Evolutionary conservation across 2,888 invertebrate species (phyloP).

Genomic region (Ennomos fuscantarius): DNA sequence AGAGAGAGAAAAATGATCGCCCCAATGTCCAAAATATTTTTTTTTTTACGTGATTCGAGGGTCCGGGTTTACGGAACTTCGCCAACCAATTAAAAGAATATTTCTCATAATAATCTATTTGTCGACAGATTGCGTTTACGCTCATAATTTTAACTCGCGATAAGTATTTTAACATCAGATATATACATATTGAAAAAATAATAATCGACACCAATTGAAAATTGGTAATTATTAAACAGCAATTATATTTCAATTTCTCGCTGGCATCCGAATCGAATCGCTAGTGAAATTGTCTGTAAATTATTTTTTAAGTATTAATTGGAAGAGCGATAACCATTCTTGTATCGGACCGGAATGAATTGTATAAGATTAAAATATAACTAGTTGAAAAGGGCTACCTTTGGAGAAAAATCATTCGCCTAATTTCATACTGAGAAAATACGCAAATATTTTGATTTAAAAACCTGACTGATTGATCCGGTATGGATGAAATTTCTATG

Average conservation of each 20-base stretch:
- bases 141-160: neutral
- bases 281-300: constrained; percentile 2
- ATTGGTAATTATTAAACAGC: neutral
- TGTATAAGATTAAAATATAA: too few species aligned
- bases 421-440: too few species aligned
- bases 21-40: constrained; percentile 71
- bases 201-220: neutral
- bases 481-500: too few species aligned
- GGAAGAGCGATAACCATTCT: neutral
- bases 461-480: too few species aligned
- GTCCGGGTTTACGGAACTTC: constrained; percentile 44
- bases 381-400: too few species aligned
- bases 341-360: neutral
- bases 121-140: constrained; percentile 28
- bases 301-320: neutral
- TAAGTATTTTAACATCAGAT: neutral
- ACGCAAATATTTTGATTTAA: neutral
- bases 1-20: constrained; percentile 69
- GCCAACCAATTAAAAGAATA: constrained; percentile 56
- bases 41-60: constrained; percentile 55
- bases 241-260: constrained; percentile 7
- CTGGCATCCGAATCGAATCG: constrained; percentile 1
- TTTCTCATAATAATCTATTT: constrained; percentile 33
- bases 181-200: neutral
- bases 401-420: too few species aligned